Evolutionary conservation across 2,888 invertebrate genomes (phyloP).

Genomic region (Pristionchus mayeri): DNA sequence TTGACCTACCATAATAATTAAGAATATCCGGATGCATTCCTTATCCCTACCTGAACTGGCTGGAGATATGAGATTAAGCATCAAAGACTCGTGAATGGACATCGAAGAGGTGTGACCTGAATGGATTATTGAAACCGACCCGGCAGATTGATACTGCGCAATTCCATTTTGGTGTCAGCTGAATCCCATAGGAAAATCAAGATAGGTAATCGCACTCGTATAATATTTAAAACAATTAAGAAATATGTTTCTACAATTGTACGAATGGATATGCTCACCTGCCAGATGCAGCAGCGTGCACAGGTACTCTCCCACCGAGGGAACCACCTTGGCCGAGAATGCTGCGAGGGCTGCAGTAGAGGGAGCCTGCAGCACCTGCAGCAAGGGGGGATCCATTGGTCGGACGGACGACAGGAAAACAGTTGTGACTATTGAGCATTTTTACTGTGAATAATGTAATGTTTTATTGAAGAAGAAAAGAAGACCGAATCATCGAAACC

Average conservation of each 20-base stretch:
- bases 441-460: neutral
- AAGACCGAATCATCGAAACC: too few relatives aligned
- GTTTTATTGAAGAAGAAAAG: too few relatives aligned
- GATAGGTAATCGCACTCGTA: too few relatives aligned
- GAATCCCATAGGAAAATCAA: too few relatives aligned
- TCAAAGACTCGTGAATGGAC: neutral
- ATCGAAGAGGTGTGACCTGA: conserved; percentile 39
- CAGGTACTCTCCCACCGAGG: conserved; percentile 29
- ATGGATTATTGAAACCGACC: too few relatives aligned
- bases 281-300: conserved; percentile 40
- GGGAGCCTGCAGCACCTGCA: conserved; percentile 31
- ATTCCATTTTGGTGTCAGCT: too few relatives aligned
- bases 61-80: neutral
- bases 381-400: neutral
- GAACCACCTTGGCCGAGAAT: conserved; percentile 4
- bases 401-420: too few relatives aligned
- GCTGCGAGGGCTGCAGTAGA: neutral
- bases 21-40: too few relatives aligned
- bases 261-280: neutral
- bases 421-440: neutral
- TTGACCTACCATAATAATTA: too few relatives aligned
- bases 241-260: neutral
- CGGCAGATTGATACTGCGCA: too few relatives aligned
- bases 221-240: too few relatives aligned
- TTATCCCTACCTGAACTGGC: too few relatives aligned